Evolutionary conservation across 2,113 vertebrate genomes (phyloP), one percentile per base, ranked within the genome.

Genomic region (Lepidothrix coronata): DNA sequence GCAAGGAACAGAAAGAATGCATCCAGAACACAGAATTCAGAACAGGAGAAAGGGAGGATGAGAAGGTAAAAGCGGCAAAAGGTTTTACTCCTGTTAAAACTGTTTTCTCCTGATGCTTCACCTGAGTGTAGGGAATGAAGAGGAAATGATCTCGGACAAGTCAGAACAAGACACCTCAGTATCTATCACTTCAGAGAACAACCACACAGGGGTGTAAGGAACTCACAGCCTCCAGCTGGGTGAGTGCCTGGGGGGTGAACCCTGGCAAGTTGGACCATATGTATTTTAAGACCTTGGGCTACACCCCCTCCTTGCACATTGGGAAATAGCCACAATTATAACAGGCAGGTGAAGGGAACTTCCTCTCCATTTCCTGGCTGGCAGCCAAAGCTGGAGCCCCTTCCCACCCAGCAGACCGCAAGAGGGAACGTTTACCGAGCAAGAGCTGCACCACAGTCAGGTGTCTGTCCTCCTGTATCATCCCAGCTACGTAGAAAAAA

Each of bases 251-350:
- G 17, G 35, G 65, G 65, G 18, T 17, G 71, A 67, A 62, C 25
- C 46, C 89, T 61, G 73, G 37, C 48, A 57, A 35, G 30, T 11
- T 21, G 61, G 28, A 13, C 85, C n/a, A 9, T 61, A 33, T 48
- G 22, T 9, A 9, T 5, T 63, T 20, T 23, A 46, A 70, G 30
- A 12, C 43, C 14, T 13, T 28, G 73, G 73, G 61, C 52, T 84
- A 10, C 65, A 63, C 6, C 8, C 14, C 16, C 39, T 79, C 30
- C 85, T 57, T 28, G 39, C 1, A 9, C 25, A 0, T 0, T 39
- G 83, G 55, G 12, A 74, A 68, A 54, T 0, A 33, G 58, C 57
- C 28, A 44, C 41, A 44, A 1, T 25, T 65, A 4, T 2, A 43
- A 35, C 2, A 51, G 35, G 62, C 39, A 41, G 23, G 23, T 49